Conservation (phyloP, 1,140 invertebrate genomes). For the Bombus impatiens region DNA sequence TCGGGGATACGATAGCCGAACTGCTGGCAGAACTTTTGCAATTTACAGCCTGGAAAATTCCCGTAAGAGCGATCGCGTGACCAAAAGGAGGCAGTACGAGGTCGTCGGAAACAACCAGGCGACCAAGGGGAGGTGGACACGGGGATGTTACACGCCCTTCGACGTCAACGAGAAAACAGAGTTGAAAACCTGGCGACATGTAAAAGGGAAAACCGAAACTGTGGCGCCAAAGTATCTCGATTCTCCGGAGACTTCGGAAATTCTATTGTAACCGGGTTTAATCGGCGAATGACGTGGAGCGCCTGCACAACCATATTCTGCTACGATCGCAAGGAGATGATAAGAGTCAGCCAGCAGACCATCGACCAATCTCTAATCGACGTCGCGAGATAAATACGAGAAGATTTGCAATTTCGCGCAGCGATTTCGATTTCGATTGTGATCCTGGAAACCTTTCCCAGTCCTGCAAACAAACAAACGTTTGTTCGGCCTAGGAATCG, state of each 20-base stretch:
- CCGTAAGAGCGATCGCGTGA: conserved; percentile 67
- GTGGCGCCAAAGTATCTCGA: conserved; percentile 1
- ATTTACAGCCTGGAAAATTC: conserved; percentile 76
- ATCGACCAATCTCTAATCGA: conserved; percentile 34
- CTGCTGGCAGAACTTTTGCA: conserved; percentile 74
- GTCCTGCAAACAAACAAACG: background rate
- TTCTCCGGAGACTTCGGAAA: conserved; percentile 38
- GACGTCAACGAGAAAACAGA: background rate
- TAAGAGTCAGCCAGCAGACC: background rate
- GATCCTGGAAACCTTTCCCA: background rate
- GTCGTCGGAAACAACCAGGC: conserved; percentile 43
- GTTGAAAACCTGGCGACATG: background rate
- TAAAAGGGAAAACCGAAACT: conserved; percentile 23
- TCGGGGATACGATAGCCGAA: conserved; percentile 61
- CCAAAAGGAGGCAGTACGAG: conserved; percentile 28
- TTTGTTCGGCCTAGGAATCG: background rate
- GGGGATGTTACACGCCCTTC: background rate
- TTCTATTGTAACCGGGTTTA: conserved; percentile 55
- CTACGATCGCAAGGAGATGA: conserved; percentile 27
- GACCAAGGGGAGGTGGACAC: background rate
- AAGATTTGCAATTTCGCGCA: conserved; percentile 4
- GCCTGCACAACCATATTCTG: background rate
- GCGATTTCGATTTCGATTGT: background rate
- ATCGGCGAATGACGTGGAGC: conserved; percentile 30
- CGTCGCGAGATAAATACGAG: conserved; percentile 2